Conservation (phyloP, 2,797 vertebrate species). For the Potorous gilbertii region DNA sequence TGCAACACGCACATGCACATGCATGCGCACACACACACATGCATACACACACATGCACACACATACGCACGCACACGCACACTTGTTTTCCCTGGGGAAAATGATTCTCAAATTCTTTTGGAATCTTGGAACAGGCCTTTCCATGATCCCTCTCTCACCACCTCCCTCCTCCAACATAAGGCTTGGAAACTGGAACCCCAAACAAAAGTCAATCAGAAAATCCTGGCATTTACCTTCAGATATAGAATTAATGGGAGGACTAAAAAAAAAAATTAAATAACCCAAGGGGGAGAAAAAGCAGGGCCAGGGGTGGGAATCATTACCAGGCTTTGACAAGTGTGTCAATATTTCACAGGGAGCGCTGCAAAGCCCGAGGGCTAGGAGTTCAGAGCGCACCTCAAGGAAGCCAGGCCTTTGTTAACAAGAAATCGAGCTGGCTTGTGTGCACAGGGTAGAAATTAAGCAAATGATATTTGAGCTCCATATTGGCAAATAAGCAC, state of each 20-base stretch:
- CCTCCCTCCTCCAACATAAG: not conserved
- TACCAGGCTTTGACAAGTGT: conserved; percentile 73
- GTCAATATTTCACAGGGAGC: conserved; percentile 68
- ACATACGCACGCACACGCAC: too few relatives aligned
- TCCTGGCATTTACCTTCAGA: conserved; percentile 76
- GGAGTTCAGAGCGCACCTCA: conserved; percentile 47
- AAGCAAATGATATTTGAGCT: conserved; percentile 43
- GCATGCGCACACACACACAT: not conserved
- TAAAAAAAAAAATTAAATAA: conserved; percentile 5
- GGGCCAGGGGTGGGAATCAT: conserved; percentile 40
- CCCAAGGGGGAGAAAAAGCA: not conserved
- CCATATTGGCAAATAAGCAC: conserved; percentile 36
- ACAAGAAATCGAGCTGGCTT: not conserved
- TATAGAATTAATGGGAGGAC: conserved; percentile 76
- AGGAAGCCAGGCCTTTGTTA: conserved; percentile 63
- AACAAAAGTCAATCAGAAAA: not conserved
- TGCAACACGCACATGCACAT: not conserved
- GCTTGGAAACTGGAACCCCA: not conserved
- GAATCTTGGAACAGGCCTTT: not conserved
- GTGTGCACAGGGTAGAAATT: not conserved
- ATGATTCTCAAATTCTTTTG: not conserved
- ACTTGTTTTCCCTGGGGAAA: not conserved
- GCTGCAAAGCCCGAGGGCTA: fast-evolving
- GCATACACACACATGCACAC: too few relatives aligned
- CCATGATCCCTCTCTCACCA: not conserved